A percentile compares a stretch with the other conserved stretches of the same genome.
Conservation (phyloP, 2,888 invertebrate genomes). For the Chrysolina oricalcia region DNA sequence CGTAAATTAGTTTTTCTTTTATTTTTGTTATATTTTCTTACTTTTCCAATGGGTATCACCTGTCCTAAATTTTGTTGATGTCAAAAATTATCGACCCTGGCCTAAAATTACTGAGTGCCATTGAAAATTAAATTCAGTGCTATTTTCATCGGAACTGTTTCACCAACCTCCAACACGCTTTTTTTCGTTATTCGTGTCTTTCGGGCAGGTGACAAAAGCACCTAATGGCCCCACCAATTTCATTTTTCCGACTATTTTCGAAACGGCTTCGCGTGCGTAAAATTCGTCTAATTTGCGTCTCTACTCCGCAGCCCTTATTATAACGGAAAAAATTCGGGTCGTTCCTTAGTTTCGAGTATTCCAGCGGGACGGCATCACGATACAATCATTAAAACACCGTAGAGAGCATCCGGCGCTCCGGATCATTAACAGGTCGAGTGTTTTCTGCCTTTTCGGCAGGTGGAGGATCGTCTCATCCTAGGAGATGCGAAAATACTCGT, state of each 20-base stretch:
- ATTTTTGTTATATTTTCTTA: too few species aligned
- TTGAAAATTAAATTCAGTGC: too few species aligned
- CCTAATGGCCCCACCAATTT: slow-evolving; percentile 40
- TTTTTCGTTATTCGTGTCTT: neutral
- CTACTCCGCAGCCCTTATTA: slow-evolving; percentile 43
- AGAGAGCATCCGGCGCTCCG: slow-evolving; percentile 36
- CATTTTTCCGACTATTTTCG: slow-evolving; percentile 38
- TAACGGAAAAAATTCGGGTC: slow-evolving; percentile 42
- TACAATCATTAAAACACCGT: slow-evolving; percentile 38
- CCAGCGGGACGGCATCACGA: slow-evolving; percentile 34
- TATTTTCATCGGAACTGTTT: too few species aligned
- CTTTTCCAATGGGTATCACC: too few species aligned
- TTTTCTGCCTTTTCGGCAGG: slow-evolving; percentile 45
- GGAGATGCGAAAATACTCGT: slow-evolving; percentile 9
- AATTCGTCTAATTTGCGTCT: slow-evolving; percentile 47
- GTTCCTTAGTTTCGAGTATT: slow-evolving; percentile 31
- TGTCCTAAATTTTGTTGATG: too few species aligned
- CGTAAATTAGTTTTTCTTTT: too few species aligned
- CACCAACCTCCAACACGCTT: neutral
- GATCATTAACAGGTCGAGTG: slow-evolving; percentile 33
- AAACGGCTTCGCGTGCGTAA: slow-evolving; percentile 47
- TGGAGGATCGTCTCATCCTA: slow-evolving; percentile 36
- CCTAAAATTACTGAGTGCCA: too few species aligned
- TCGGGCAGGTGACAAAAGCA: slow-evolving; percentile 42
- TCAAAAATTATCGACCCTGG: too few species aligned